These are phyloP conservation scores for Haliclona indistincta DNA, from an alignment of 37 sponge, comb jelly and placozoan species.

Conservation along the genomic window DNA sequence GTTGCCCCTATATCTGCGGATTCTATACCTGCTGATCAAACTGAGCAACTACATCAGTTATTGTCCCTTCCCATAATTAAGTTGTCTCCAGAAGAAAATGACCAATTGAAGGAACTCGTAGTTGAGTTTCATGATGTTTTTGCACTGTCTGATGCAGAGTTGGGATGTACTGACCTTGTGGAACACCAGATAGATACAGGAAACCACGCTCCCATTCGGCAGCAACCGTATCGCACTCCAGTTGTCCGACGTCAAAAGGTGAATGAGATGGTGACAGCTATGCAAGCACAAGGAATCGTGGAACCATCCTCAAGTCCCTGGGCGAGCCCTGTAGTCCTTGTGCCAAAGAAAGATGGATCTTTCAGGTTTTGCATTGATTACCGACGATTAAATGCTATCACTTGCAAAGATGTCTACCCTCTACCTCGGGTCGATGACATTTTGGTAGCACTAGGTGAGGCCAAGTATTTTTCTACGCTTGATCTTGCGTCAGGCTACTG, in stretches of 20 bases:
- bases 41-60: too few species aligned
- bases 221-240: conserved; percentile 43
- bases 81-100: conserved; percentile 1
- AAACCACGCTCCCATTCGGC: conserved; percentile 43
- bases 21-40: too few species aligned
- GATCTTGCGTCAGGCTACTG: conserved; percentile 68
- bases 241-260: conserved; percentile 14
- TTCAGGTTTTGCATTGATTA: conserved; percentile 60
- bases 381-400: conserved; percentile 32
- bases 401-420: conserved; percentile 61
- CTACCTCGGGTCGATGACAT: conserved; percentile 59
- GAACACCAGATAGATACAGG: conserved; percentile 52
- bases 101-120: conserved; percentile 8
- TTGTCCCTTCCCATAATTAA: neutral
- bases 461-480: conserved; percentile 42
- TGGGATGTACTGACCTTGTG: conserved; percentile 19
- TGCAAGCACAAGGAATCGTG: conserved; percentile 21
- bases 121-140: conserved; percentile 26
- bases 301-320: conserved; percentile 37
- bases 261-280: conserved; percentile 31
- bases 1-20: too few species aligned
- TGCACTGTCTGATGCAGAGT: conserved; percentile 31
- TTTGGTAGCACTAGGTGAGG: conserved; percentile 22
- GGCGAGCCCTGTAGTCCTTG: conserved; percentile 70
- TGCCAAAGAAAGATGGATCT: conserved; percentile 58